phyloP scores from a whole-genome alignment of 2,113 vertebrate species.

The Phyllostomus hastatus region DNA sequence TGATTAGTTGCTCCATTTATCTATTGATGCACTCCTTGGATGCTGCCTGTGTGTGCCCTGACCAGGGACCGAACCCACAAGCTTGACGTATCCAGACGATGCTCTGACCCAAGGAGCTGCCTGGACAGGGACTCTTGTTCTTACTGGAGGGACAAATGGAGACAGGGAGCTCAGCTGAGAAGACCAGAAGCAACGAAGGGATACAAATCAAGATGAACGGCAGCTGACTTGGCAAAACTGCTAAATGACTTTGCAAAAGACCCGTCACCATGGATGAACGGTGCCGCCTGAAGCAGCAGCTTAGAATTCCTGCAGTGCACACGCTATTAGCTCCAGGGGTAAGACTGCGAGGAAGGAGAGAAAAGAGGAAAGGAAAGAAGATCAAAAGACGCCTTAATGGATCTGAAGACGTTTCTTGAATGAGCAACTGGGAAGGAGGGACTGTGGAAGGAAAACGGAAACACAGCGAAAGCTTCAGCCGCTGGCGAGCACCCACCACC shows the following conservation, averaged over 20 bases:
- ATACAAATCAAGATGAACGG: slow-evolving; percentile 24
- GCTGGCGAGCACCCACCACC: not conserved
- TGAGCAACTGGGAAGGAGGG: not conserved
- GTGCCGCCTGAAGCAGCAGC: not conserved
- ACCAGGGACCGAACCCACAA: too few species aligned
- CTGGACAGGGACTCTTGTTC: not conserved
- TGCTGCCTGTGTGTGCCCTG: too few species aligned
- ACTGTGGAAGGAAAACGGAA: not conserved
- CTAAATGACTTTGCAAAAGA: slow-evolving; percentile 64
- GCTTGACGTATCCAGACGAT: too few species aligned
- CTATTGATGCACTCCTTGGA: too few species aligned
- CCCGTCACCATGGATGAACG: slow-evolving; percentile 25
- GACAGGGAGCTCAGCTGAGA: slow-evolving; percentile 3
- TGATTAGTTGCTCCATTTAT: too few species aligned
- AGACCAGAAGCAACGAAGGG: slow-evolving; percentile 52
- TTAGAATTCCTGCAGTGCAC: slow-evolving; percentile 20
- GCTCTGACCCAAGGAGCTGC: too few species aligned
- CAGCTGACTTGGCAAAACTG: slow-evolving; percentile 61
- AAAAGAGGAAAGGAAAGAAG: not conserved
- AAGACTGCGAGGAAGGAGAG: not conserved
- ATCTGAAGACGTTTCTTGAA: not conserved
- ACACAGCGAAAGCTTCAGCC: not conserved
- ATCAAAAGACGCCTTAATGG: not conserved
- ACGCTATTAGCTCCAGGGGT: not conserved
- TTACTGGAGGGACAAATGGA: not conserved